Conservation (phyloP, 2,797 vertebrate species). For the Carduelis carduelis region DNA sequence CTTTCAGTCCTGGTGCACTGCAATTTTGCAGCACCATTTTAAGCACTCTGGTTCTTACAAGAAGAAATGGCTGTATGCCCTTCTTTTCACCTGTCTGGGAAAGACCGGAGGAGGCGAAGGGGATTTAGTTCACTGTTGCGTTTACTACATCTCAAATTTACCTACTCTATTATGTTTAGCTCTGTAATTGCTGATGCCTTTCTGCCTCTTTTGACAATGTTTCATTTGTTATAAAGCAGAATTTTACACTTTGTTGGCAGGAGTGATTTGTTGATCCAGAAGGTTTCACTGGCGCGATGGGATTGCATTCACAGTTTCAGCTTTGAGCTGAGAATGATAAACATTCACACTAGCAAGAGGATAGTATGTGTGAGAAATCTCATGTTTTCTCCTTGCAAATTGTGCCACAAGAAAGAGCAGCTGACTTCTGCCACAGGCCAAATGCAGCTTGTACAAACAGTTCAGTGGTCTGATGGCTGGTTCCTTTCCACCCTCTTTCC, state of each 20-base stretch:
- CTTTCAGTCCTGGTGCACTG: not conserved
- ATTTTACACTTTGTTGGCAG: not conserved
- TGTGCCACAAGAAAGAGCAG: rapidly evolving
- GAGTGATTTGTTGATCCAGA: not conserved
- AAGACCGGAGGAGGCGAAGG: not conserved
- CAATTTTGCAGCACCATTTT: not conserved
- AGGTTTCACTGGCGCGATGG: not conserved
- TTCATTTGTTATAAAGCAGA: not conserved
- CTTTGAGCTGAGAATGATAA: not conserved
- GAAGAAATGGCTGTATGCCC: not conserved
- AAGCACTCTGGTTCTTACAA: not conserved
- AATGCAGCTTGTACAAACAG: not conserved
- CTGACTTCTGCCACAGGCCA: not conserved
- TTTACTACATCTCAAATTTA: not conserved
- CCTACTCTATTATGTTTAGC: not conserved
- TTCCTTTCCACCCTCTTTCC: not conserved
- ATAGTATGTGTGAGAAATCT: not conserved
- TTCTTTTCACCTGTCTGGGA: not conserved
- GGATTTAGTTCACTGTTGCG: not conserved
- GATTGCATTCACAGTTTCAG: not conserved
- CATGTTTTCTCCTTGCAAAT: not conserved
- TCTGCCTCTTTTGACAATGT: not conserved
- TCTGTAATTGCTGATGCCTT: not conserved
- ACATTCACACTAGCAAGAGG: not conserved
- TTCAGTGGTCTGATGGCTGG: not conserved